Conservation (phyloP, 1,140 invertebrate genomes). For the Caerostris darwini region DNA sequence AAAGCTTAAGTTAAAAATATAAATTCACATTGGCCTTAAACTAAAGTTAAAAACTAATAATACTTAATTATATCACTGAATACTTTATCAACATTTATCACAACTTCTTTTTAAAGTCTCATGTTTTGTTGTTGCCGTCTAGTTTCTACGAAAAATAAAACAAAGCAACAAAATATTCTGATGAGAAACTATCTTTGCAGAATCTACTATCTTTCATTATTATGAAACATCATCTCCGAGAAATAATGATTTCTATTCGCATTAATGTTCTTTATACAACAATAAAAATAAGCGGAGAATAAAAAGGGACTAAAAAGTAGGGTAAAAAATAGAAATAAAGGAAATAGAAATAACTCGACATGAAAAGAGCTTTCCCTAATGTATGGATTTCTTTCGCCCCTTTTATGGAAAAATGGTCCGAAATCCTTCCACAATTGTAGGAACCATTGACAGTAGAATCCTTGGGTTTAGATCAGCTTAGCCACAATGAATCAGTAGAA, state of each 20-base stretch:
- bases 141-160: not conserved
- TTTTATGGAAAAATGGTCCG: conserved; percentile 44
- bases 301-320: conserved; percentile 33
- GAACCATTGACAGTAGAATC: conserved; percentile 56
- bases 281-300: conserved; percentile 46
- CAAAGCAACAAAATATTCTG: not conserved
- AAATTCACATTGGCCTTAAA: no score
- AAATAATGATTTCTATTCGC: conserved; percentile 65
- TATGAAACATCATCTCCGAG: conserved; percentile 54
- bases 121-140: no score
- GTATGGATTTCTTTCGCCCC: conserved; percentile 69
- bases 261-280: conserved; percentile 45
- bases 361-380: conserved; percentile 69
- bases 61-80: not conserved
- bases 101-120: not conserved
- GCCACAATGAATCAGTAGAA: conserved; percentile 54
- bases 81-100: not conserved
- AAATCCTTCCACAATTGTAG: conserved; percentile 44
- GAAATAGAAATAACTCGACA: conserved; percentile 68
- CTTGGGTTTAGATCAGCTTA: conserved; percentile 66
- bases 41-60: not conserved
- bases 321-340: conserved; percentile 54
- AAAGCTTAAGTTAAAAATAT: no score
- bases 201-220: conserved; percentile 45
- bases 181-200: conserved; percentile 8